Evolutionary conservation across 2,797 vertebrate species (phyloP), one percentile per base, ranked within the genome.

Genomic region (Poecilia wingei): DNA sequence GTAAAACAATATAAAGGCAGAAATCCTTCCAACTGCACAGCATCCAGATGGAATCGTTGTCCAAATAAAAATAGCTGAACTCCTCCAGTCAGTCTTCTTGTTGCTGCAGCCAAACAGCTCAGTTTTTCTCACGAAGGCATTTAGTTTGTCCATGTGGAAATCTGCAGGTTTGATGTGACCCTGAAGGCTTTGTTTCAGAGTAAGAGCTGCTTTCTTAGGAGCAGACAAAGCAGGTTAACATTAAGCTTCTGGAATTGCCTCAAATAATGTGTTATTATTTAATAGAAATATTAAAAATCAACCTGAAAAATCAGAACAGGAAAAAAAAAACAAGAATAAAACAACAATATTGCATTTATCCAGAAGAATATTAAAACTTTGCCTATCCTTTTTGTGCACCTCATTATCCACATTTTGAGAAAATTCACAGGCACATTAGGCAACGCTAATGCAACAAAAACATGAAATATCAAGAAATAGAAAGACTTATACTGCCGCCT

Each of bases 401-500:
- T 39, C 61, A 39, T 66, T 66, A 66, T 39, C 61, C 18, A 66
- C 8, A 16, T 66, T 20, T 4, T 66, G 9, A 36, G 25, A 64
- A 36, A 39, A 22, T 66, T 36, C 33, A 36, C 8, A 36, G 8
- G 7, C 8, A 59, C 57, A 59, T 31, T n/a, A 3, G 9, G 9
- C n/a, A 28, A 57, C 0, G 1, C 12, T 13, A 57, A 57, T 57
- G 12, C n/a, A 28, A 57, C 55, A 57, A n/a, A 57, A 36, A 8
- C 33, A 64, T 33, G 6, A 61, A 18, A 16, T 33, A 33, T 33
- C 14, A 33, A 16, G 31, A 33, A 33, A 61, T 16, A 33, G 3
- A 49, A 36, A 51, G 61, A 41, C 6, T 6, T 75, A 86, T 68
- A 31, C 79, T 82, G 92, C 87, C 90, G 2, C 87, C 91, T 2